Conservation (phyloP, 2,888 invertebrate species). For the Tribolium freemani region DNA sequence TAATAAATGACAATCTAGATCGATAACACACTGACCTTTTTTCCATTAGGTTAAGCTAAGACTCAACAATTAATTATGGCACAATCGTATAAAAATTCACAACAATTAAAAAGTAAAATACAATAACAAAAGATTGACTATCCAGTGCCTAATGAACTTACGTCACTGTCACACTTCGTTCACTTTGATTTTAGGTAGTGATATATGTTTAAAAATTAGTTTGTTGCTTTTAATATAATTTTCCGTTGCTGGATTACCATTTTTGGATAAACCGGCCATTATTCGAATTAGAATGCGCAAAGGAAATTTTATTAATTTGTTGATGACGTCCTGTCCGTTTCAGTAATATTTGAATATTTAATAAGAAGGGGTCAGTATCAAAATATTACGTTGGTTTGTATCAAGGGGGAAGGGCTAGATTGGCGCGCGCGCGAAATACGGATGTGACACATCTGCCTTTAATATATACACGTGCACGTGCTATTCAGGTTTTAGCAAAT, state of each 20-base stretch:
- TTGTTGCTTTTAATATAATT: conserved; percentile 22
- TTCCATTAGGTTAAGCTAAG: neutral
- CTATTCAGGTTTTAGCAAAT: conserved; percentile 49
- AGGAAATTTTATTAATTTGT: conserved; percentile 1
- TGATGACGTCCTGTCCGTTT: neutral
- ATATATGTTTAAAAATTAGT: conserved; percentile 21
- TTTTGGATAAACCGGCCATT: conserved; percentile 16
- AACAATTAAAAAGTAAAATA: conserved; percentile 10
- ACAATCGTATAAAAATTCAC: conserved; percentile 3
- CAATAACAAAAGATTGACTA: conserved; percentile 5
- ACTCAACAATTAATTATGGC: neutral
- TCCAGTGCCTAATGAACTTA: conserved; percentile 11
- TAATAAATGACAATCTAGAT: conserved; percentile 35
- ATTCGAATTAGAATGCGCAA: conserved; percentile 10
- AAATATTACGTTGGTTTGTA: conserved; percentile 34
- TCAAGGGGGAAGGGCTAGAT: conserved; percentile 40
- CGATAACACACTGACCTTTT: conserved; percentile 42
- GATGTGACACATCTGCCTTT: conserved; percentile 54
- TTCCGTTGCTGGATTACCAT: neutral
- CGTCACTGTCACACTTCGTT: conserved; percentile 33
- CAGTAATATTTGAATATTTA: neutral
- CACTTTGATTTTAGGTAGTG: conserved; percentile 1
- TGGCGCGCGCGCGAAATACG: conserved; percentile 51
- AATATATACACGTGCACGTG: conserved; percentile 45
- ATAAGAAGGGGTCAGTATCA: conserved; percentile 38